A percentile compares a stretch with the other conserved stretches of the same genome.
Evolutionary conservation across 2,888 invertebrate genomes (phyloP).

Genomic region (Galeruca laticollis): DNA sequence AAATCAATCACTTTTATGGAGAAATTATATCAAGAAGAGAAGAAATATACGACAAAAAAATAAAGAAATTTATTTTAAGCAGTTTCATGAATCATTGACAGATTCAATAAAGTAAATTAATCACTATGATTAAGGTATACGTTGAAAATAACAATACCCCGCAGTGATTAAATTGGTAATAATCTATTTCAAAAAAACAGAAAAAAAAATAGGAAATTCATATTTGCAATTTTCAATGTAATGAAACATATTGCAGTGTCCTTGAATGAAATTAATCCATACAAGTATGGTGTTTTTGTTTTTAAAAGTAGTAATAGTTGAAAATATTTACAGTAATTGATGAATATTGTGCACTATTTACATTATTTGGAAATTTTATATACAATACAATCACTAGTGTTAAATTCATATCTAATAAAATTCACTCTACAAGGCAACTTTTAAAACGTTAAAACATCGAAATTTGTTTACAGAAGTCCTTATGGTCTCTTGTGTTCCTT

Average conservation of each 20-base stretch:
- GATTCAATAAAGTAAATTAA: too few relatives aligned
- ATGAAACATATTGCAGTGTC: not conserved
- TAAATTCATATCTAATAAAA: too few relatives aligned
- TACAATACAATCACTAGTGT: conserved; percentile 38
- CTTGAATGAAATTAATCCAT: conserved; percentile 6
- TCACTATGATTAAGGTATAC: too few relatives aligned
- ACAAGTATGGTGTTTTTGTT: not conserved
- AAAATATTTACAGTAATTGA: conserved; percentile 35
- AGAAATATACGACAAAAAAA: too few relatives aligned
- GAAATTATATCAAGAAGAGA: too few relatives aligned
- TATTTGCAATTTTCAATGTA: not conserved
- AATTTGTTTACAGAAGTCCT: conserved; percentile 30
- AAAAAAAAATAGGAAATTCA: not conserved
- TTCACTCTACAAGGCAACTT: conserved; percentile 25
- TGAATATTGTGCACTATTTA: conserved; percentile 45
- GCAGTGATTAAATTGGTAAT: too few relatives aligned
- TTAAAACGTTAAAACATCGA: conserved; percentile 10
- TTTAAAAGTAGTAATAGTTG: too few relatives aligned
- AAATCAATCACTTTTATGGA: too few relatives aligned
- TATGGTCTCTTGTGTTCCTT: not conserved
- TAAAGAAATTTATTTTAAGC: too few relatives aligned
- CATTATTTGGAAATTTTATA: conserved; percentile 46
- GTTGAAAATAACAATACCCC: too few relatives aligned
- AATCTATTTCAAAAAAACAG: not conserved
- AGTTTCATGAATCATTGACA: too few relatives aligned